Evolutionary conservation across 2,888 invertebrate species (phyloP), one percentile per base, ranked within the genome.

Genomic region (Lucinisca nassula): DNA sequence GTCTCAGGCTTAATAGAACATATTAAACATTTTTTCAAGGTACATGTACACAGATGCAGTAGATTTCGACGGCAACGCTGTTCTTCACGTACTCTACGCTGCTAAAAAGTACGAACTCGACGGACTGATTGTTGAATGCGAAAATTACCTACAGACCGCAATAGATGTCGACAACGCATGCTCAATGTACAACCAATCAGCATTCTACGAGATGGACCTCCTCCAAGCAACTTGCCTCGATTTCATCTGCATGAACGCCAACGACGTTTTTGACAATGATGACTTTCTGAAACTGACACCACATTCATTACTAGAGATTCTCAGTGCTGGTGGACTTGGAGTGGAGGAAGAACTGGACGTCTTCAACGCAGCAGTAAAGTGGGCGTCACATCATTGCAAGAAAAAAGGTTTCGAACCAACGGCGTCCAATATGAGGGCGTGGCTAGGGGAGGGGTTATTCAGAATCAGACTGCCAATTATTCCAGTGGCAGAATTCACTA

Each of bases 31-130:
- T 4, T 79, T 24, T 75, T 78, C 14, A 61, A 92, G 92, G 32
- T 92, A 90, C 77, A 77, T 92, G n/a, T 93, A 93, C 84, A 90
- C 90, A 24, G 92, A 93, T 70, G 85, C 79, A n/a, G 84, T 91
- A 10, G 88, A 90, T 21, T 84, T 93, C n/a, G 89, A 91, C 32
- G 89, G 86, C 14, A 92, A 90, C 55, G 89, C 88, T 0, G 93
- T 91, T 4, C 84, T 92, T 1, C 87, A 89, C 40, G 82, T 92
- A 17, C 82, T 93, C 6, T 92, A 93, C 67, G 92, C 93, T 24
- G 92, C 93, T 24, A 90, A 92, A 81, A 93, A 93, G 76, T 93
- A 92, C 83, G 78, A 90, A 12, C 81, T 93, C n/a, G 77, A 85
- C 10, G 82, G 87, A 14, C 87, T 93, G 21, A 79, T 90, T 24